phyloP scores from a whole-genome alignment of 2,888 invertebrate species.

The Phalera bucephala region DNA sequence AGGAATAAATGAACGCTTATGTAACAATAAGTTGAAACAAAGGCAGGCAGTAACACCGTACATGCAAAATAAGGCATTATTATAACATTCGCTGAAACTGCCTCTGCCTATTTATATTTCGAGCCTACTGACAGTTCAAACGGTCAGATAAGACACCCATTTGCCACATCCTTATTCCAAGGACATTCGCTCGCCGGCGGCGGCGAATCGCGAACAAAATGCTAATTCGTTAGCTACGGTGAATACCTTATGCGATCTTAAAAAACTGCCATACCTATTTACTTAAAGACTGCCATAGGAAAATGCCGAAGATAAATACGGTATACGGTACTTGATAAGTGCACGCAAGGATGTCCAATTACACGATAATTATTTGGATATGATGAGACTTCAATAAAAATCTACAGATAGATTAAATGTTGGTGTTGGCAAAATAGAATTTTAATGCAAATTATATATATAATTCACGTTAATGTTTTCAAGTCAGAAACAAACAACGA shows the following conservation, averaged over 20 bases:
- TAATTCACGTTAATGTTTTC: too few species aligned
- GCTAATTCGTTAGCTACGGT: slow-evolving; percentile 70
- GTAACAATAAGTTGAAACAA: slow-evolving; percentile 37
- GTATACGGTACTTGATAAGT: slow-evolving; percentile 34
- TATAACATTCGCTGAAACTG: slow-evolving; percentile 23
- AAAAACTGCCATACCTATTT: slow-evolving; percentile 54
- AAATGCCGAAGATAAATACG: slow-evolving; percentile 54
- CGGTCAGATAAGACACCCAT: slow-evolving; percentile 58
- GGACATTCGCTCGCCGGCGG: slow-evolving; percentile 55
- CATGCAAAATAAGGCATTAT: slow-evolving; percentile 35
- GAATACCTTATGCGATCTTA: slow-evolving; percentile 71
- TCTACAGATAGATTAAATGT: too few species aligned
- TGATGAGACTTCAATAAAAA: slow-evolving; percentile 28
- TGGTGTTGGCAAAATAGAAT: too few species aligned
- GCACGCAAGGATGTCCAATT: slow-evolving; percentile 43
- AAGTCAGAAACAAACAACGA: too few species aligned
- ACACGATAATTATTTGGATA: slow-evolving; percentile 45
- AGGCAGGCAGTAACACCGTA: slow-evolving; percentile 19
- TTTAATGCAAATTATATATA: too few species aligned
- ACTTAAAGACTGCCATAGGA: slow-evolving; percentile 40
- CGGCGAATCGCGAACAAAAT: slow-evolving; percentile 67
- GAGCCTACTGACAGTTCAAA: slow-evolving; percentile 46
- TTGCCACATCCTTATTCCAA: slow-evolving; percentile 78
- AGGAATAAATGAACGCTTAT: slow-evolving; percentile 35
- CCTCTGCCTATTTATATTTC: slow-evolving; percentile 28